Base-by-base conservation (phyloP, 2,797 vertebrate genomes). In the Crenichthys baileyi region DNA sequence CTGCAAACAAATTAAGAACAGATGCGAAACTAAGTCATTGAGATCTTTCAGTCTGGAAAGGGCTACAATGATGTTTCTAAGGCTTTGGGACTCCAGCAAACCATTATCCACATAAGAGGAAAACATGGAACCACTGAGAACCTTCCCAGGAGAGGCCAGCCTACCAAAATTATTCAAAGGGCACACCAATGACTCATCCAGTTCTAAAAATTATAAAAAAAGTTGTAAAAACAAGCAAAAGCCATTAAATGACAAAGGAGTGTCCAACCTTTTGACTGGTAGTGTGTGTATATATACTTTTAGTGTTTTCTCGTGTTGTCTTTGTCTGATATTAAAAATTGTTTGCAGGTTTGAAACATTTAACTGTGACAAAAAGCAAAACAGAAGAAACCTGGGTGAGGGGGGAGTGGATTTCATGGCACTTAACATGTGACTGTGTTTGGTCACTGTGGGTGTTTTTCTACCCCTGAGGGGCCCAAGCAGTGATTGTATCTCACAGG, bases 401-500 rank as follows among this genome's bases (percentile, higher is more conserved):
- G 44, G 44, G 6, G 44, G n/a, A n/a, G 9, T 46, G 9, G 11
- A 24, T 67, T 41, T 67, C 36, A 41, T 67, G 63, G 36, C 20
- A 39, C 36, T 24, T 31, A 88, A 81, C 81, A 56, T 83, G 79
- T 84, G 75, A 80, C 84, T 81, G 73, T 84, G 71, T 87, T 76
- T 73, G 55, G 73, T 70, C 83, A 77, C 70, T 79, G 75, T 73
- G 78, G 77, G 60, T 85, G 79, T 76, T 53, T 83, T 63, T 48
- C 36, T 48, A 65, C 81, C 89, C 88, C 95, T 93, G 89, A 91
- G 95, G 96, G 94, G 80, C 85, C n/a, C 50, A 60, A 93, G 92
- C 94, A 93, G 96, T 95, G 97, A 97, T 97, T 95, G 95, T 95
- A 97, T 98, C 97, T 97, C 96, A 96, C 94, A 96, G 96, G 96